Evolutionary conservation across 2,113 vertebrate species (phyloP), one percentile per base, ranked within the genome.

Genomic region (Tapirus terrestris): DNA sequence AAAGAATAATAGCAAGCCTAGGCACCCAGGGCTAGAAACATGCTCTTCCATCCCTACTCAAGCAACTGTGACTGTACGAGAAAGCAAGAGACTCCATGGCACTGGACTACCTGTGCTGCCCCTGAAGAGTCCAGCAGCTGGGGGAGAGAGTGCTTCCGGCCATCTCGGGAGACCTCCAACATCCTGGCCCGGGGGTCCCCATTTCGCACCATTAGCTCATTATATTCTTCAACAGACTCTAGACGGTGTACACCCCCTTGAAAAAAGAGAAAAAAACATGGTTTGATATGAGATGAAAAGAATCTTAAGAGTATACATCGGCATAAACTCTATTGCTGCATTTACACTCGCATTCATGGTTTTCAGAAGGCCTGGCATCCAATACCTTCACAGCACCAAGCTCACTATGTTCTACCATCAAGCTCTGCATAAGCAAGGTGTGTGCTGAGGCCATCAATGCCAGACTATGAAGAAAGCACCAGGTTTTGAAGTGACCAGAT

Each of bases 191-290:
- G 98, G 0, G 98, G 97, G 75, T 99, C 99, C 11, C 99, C 99
- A 0, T 99, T 99, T 97, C 99, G 99, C 96, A 99, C 99, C 12
- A 99, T 99, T 97, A 99, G 98, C 94, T 99, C 99, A 8, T 99
- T 99, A 0, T 99, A 99, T 97, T 99, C 99, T 51, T 99, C 99
- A 68, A 99, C 99, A 0, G 99, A 99, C 96, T 99, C 99, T 97
- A 99, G 98, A 6, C 99, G 99, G 81, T 98, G 99, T 93, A 98
- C 99, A 0, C 99, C 99, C 48, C 99, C 99, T 99, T 85, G 88
- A 39, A 53, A 56, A 83, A 68, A 93, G 18, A 96, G 77, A 75
- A 39, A 27, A 87, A 48, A 39, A 65, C n/a, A 31, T 11, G 23
- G 29, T 4, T 36, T 79, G 73, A 43, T 33, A 33, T 0, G 36